Evolutionary conservation across 1,140 invertebrate genomes (phyloP).

Genomic region (Colletes gigas): DNA sequence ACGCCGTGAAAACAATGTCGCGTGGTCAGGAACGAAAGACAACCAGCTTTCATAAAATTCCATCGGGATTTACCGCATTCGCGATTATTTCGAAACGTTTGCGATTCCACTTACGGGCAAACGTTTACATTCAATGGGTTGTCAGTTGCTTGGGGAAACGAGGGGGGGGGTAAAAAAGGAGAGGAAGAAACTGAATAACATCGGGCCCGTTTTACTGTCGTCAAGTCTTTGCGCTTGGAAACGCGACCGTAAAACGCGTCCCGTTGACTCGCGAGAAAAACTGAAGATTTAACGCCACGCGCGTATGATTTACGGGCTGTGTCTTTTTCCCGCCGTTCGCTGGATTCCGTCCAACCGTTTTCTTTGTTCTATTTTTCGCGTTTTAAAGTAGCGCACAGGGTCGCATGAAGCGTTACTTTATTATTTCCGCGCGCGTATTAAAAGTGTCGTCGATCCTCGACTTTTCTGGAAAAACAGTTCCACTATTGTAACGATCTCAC

Average conservation of each 20-base stretch:
- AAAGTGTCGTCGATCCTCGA: no score
- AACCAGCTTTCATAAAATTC: slow-evolving; percentile 4
- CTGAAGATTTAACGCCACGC: slow-evolving; percentile 8
- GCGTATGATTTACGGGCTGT: slow-evolving; percentile 20
- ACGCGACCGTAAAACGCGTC: neutral
- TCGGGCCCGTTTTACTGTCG: neutral
- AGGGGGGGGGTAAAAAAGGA: neutral
- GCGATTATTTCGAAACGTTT: neutral
- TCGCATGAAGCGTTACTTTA: no score
- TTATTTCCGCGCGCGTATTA: no score
- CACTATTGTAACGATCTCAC: no score
- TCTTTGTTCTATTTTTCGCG: neutral
- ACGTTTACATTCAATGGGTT: neutral
- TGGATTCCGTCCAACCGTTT: neutral
- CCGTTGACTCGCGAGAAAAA: slow-evolving; percentile 21
- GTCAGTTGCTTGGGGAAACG: neutral
- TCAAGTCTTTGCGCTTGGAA: slow-evolving; percentile 21
- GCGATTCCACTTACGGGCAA: neutral
- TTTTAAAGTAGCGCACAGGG: no score
- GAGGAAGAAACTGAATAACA: no score
- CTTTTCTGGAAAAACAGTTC: no score
- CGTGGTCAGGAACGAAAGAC: no score
- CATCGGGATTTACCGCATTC: neutral
- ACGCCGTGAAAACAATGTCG: neutral
- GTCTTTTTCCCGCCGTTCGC: slow-evolving; percentile 2